Conservation (phyloP, 2,888 invertebrate genomes). For the Pristionchus fissidentatus region DNA sequence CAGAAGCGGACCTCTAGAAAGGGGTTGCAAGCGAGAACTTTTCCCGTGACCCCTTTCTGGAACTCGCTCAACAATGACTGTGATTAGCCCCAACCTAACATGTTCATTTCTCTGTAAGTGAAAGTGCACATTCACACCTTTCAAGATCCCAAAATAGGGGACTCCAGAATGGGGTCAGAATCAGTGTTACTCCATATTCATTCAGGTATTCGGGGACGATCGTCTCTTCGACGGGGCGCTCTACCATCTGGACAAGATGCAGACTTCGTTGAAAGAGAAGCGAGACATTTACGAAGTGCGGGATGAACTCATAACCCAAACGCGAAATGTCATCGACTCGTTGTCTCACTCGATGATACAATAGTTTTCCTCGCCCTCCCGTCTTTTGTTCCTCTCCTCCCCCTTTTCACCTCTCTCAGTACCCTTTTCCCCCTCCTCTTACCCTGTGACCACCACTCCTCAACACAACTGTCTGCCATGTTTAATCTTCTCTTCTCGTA, state of each 20-base stretch:
- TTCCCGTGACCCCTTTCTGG: no score
- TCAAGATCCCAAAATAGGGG: no score
- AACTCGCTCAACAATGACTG: no score
- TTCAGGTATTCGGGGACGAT: constrained; percentile 59
- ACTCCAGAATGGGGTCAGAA: background rate
- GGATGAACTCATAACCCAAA: constrained; percentile 55
- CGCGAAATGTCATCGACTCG: background rate
- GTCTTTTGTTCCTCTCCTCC: background rate
- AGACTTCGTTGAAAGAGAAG: constrained; percentile 54
- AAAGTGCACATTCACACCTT: no score
- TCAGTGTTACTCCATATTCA: background rate
- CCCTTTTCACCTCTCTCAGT: background rate
- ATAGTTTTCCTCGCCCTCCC: background rate
- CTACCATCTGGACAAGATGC: constrained; percentile 56
- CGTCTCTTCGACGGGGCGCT: constrained; percentile 56
- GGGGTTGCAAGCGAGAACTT: no score
- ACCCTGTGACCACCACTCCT: constrained; percentile 8
- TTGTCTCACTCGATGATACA: background rate
- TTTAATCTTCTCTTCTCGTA: constrained; percentile 9
- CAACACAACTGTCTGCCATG: constrained; percentile 7
- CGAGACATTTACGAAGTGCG: constrained; percentile 60
- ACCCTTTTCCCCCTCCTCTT: background rate
- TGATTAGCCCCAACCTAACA: no score
- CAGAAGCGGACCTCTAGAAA: no score
- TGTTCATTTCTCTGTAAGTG: no score